phyloP scores from a whole-genome alignment of 2,113 vertebrate genomes.

The Eudyptes chrysolophus region DNA sequence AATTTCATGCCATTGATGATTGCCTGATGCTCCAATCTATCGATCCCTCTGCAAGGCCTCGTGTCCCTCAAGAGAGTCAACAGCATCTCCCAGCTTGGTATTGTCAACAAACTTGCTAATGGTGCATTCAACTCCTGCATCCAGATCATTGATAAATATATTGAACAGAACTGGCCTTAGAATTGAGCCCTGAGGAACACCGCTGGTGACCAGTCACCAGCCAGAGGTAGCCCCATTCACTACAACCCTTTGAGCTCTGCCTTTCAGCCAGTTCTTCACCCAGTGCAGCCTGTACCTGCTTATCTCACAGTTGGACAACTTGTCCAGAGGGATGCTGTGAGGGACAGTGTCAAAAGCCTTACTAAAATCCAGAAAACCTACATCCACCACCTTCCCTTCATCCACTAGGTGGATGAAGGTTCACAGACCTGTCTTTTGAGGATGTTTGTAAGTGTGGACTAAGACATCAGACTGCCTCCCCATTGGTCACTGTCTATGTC shows the following conservation, averaged over 20 bases:
- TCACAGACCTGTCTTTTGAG: background rate
- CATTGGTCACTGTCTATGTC: background rate
- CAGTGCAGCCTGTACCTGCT: background rate
- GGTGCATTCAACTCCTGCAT: background rate
- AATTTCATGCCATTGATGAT: background rate
- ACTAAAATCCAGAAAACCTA: background rate
- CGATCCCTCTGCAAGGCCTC: background rate
- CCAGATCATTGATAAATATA: too few relatives aligned
- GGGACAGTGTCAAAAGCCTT: background rate
- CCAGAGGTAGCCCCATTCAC: background rate
- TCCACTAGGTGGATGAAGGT: background rate
- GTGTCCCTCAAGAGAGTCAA: background rate
- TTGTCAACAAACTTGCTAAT: background rate
- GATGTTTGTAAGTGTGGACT: background rate
- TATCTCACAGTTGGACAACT: background rate
- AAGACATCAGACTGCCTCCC: background rate
- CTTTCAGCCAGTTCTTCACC: background rate
- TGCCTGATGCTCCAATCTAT: background rate
- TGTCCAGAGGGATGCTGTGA: background rate
- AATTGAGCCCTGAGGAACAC: background rate
- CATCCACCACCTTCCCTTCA: background rate
- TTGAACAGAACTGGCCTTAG: background rate
- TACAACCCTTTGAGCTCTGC: background rate
- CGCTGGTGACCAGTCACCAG: background rate
- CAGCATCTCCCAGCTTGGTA: background rate